Evolutionary conservation across 2,888 invertebrate genomes (phyloP), one percentile per base, ranked within the genome.

Genomic region (Prosopocoilus inquinatus): DNA sequence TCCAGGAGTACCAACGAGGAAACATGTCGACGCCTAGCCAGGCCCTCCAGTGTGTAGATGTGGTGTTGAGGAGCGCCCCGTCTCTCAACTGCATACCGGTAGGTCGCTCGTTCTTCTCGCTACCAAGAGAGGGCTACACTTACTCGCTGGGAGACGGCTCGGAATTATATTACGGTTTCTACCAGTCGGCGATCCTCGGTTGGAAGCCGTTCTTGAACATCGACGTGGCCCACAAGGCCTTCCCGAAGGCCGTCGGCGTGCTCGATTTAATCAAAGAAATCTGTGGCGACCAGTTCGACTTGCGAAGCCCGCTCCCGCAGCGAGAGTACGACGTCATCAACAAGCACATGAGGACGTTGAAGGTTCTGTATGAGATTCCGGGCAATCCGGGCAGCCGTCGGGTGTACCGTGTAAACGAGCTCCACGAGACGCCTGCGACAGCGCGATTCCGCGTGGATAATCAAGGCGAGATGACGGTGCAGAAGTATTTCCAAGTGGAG

Each of bases 91-190:
- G 71, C 56, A 67, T 69, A 2, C 81, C 87, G 73, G 87, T 89
- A 36, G 92, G 92, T 0, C 82, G 92, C 8, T 92, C 93, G 9
- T 93, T 89, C 72, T 96, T 91, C 76, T 84, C 84, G 28, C 77
- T 64, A 64, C 1, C 65, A 5, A 9, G 44, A 9, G 3, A 20
- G 1, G 44, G 45, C 8, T 35, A 15, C 20, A 82, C 81, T 44
- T 78, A 81, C 61, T 80, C 81, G 69, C 79, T 98, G 8, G 86
- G 89, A 0, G 88, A 86, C 46, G 94, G 96, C 0, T 80, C 93
- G 67, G 93, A 96, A 74, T 86, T 96, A 70, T 96, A 96, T 90
- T 86, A 90, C 56, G 98, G 98, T 3, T 85, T 94, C 70, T 98
- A 92, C 79, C 96, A 96, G 76, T 91, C 93, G 7, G 93, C 94